Conservation (phyloP, 2,888 invertebrate genomes). For the Phorcus lineatus region DNA sequence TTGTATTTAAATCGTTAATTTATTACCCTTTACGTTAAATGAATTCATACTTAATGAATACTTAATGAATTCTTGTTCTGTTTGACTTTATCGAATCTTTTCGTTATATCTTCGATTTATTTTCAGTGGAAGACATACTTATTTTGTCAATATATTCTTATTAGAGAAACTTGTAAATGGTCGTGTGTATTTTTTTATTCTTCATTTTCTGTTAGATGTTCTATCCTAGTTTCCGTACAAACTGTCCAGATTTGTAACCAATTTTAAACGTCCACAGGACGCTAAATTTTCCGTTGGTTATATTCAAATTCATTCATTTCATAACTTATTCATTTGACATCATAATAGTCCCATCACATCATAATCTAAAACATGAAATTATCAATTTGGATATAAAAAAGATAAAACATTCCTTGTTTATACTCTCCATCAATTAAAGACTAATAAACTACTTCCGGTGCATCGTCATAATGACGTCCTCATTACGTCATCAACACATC, state of each 20-base stretch:
- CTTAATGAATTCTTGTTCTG: no score
- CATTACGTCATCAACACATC: slow-evolving; percentile 14
- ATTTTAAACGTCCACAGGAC: not conserved
- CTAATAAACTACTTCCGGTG: slow-evolving; percentile 13
- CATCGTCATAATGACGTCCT: not conserved
- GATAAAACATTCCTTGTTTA: not conserved
- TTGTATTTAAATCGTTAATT: no score
- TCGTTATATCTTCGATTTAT: no score
- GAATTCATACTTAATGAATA: no score
- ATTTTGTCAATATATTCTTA: no score
- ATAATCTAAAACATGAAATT: not conserved
- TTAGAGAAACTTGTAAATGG: no score
- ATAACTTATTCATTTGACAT: not conserved
- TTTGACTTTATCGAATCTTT: no score
- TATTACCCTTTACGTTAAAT: no score
- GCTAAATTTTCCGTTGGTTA: not conserved
- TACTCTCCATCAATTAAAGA: not conserved
- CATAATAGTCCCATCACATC: not conserved
- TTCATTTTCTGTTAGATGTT: no score
- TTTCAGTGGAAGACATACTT: no score
- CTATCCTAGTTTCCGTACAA: no score
- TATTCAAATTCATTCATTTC: not conserved
- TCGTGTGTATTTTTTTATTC: no score
- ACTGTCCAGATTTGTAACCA: not conserved
- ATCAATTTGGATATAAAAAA: not conserved